Evolutionary conservation across 2,113 vertebrate species (phyloP).

Genomic region (Ceyx cyanopectus): DNA sequence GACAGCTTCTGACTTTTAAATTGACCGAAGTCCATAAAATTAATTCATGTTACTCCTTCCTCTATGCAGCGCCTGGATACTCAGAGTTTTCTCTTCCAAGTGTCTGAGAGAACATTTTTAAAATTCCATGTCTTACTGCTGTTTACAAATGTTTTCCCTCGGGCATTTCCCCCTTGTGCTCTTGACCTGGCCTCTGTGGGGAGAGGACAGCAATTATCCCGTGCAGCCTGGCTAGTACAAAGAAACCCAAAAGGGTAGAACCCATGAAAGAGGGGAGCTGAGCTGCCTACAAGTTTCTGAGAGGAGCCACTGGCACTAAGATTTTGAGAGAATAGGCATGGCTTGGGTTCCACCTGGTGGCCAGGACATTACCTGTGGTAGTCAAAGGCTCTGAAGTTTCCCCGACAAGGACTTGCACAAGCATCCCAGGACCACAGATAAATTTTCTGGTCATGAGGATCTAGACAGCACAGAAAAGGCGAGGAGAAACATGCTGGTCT

Average conservation of each 20-base stretch:
- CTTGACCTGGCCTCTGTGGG: rapidly evolving
- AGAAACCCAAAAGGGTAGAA: neutral
- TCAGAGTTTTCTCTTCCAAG: neutral
- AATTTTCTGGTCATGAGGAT: rapidly evolving
- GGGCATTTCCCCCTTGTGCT: no score
- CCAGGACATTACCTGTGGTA: neutral
- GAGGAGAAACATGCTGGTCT: rapidly evolving
- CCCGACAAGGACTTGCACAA: neutral
- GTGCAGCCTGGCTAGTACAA: rapidly evolving
- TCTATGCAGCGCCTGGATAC: rapidly evolving
- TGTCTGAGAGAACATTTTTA: neutral
- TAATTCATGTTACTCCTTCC: neutral
- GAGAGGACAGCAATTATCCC: neutral
- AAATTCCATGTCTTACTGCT: neutral
- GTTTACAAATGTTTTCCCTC: neutral
- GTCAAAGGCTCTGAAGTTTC: rapidly evolving
- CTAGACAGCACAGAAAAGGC: rapidly evolving
- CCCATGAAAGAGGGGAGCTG: rapidly evolving
- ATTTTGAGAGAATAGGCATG: neutral
- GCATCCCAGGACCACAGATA: neutral
- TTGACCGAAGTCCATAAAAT: neutral
- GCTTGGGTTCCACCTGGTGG: conserved; percentile 34
- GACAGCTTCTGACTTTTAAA: neutral
- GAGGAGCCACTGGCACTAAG: rapidly evolving
- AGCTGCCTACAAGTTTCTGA: neutral